These are phyloP conservation scores for Ceraclea dissimilis DNA, from an alignment of 2,888 invertebrate genomes.

Conservation along the genomic window DNA sequence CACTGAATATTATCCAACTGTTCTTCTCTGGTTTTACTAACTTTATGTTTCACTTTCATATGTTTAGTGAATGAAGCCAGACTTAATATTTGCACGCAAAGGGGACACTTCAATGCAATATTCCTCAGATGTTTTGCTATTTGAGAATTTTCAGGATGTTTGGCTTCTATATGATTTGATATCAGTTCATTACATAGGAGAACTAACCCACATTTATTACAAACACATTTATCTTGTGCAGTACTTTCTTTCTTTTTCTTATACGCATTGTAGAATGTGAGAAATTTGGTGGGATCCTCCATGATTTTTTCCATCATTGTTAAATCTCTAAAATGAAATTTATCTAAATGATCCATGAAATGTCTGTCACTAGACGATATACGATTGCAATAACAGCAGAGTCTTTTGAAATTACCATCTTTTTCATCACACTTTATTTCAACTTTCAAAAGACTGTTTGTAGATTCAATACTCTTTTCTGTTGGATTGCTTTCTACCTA, in stretches of 20 bases:
- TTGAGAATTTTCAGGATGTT: neutral
- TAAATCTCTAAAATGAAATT: neutral
- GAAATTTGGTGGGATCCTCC: neutral
- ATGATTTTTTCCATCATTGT: neutral
- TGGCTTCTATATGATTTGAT: neutral
- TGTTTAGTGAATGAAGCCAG: neutral
- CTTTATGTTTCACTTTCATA: neutral
- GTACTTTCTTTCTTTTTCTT: neutral
- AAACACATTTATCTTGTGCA: neutral
- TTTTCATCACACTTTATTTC: neutral
- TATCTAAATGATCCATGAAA: slow-evolving; percentile 1
- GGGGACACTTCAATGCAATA: neutral
- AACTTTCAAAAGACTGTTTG: neutral
- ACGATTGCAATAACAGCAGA: neutral
- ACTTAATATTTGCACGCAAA: neutral
- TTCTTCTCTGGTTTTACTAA: neutral
- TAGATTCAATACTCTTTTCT: neutral
- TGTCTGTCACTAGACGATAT: neutral
- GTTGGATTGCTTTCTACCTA: neutral
- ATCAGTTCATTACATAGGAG: neutral
- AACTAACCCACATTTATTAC: slow-evolving; percentile 2
- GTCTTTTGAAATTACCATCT: neutral
- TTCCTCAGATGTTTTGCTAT: neutral
- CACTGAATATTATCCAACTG: neutral
- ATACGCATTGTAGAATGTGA: neutral